Conservation (phyloP, 2,797 vertebrate species). For the Rhodeus uyekii region DNA sequence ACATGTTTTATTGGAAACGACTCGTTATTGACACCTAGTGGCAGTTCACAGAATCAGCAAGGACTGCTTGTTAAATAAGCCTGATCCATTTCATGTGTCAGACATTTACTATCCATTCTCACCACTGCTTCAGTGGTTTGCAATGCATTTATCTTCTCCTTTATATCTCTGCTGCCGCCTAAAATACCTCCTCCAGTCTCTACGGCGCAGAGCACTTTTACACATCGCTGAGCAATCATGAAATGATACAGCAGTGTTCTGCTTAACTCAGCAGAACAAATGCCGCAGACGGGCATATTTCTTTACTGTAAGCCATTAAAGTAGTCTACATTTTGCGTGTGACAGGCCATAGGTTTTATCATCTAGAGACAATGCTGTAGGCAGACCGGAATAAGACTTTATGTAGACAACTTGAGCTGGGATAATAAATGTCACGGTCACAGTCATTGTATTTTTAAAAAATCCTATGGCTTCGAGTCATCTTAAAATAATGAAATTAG, state of each 20-base stretch:
- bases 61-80: neutral
- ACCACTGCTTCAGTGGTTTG: neutral
- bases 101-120: neutral
- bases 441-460: conserved; percentile 11
- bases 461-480: conserved; percentile 5
- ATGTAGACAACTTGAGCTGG: conserved; percentile 20
- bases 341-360: conserved; percentile 19
- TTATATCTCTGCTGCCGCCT: conserved; percentile 14
- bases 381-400: neutral
- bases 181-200: conserved; percentile 7
- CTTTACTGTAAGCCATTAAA: conserved; percentile 28
- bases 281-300: conserved; percentile 23
- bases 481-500: conserved; percentile 32
- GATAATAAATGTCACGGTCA: conserved; percentile 14
- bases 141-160: conserved; percentile 14
- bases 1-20: neutral
- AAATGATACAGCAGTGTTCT: conserved; percentile 31
- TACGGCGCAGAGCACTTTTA: neutral
- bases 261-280: conserved; percentile 38
- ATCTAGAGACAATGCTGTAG: conserved; percentile 13
- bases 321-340: conserved; percentile 1
- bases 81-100: neutral
- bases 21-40: conserved; percentile 34
- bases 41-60: neutral
- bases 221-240: conserved; percentile 30